phyloP scores from a whole-genome alignment of 1,140 invertebrate genomes.

The Trypoxylus dichotomus region DNA sequence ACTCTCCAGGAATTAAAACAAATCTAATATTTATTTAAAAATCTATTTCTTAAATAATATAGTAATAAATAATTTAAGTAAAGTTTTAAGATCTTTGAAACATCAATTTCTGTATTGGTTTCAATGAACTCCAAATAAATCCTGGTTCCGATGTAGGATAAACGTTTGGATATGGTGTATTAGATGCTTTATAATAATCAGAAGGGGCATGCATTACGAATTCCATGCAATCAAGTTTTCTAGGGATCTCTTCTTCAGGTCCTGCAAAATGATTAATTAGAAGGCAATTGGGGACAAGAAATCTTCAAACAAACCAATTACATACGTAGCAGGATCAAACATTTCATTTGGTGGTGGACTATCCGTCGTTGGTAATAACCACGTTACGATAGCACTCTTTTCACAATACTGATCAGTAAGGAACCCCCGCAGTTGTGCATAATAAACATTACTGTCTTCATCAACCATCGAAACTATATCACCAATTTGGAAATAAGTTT shows the following conservation, averaged over 20 bases:
- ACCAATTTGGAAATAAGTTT: slow-evolving; percentile 84
- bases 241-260: slow-evolving; percentile 86
- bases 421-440: slow-evolving; percentile 87
- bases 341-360: slow-evolving; percentile 75
- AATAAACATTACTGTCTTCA: slow-evolving; percentile 75
- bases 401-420: slow-evolving; percentile 91
- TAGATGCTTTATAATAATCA: slow-evolving; percentile 82
- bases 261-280: slow-evolving; percentile 57
- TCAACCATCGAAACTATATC: slow-evolving; percentile 89
- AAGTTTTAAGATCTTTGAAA: not conserved
- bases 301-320: slow-evolving; percentile 66
- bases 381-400: slow-evolving; percentile 91
- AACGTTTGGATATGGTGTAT: slow-evolving; percentile 72
- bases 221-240: slow-evolving; percentile 84
- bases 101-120: slow-evolving; percentile 34
- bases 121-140: slow-evolving; percentile 68
- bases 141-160: slow-evolving; percentile 59
- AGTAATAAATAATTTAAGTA: not conserved
- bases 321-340: slow-evolving; percentile 90
- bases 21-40: too few species aligned
- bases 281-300: not conserved
- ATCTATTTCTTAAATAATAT: not conserved
- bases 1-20: too few species aligned
- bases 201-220: slow-evolving; percentile 93
- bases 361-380: slow-evolving; percentile 84